Evolutionary conservation across 2,797 vertebrate genomes (phyloP).

Genomic region (Phrynocephalus guinanensis): DNA sequence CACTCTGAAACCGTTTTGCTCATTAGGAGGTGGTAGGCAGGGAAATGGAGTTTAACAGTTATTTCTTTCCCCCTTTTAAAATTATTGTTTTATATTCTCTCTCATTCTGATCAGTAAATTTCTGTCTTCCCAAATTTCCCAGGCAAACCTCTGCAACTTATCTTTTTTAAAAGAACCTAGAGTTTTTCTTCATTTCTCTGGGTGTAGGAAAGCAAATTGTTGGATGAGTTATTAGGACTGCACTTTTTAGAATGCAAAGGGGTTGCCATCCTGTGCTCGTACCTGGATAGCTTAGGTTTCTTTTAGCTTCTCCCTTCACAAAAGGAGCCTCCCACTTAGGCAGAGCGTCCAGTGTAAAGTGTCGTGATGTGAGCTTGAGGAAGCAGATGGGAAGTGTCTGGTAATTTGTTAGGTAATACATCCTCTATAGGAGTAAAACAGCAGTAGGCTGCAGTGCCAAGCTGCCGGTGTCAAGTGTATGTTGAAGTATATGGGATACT

Average conservation of each 20-base stretch:
- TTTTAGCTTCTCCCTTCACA: neutral
- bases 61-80: neutral
- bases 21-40: neutral
- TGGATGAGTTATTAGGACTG: neutral
- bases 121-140: neutral
- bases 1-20: conserved; percentile 9
- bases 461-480: neutral
- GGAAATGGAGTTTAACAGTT: neutral
- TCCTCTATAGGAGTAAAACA: neutral
- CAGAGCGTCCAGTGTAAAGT: neutral
- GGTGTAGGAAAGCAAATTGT: neutral
- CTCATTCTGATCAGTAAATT: neutral
- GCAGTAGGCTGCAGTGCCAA: neutral
- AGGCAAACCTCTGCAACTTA: neutral
- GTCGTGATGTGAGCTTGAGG: neutral
- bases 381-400: conserved; percentile 29
- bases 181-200: neutral
- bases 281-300: neutral
- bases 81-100: neutral
- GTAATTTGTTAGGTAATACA: neutral
- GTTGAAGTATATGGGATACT: neutral
- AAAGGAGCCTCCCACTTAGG: neutral
- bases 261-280: neutral
- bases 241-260: neutral
- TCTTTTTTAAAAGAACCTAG: neutral